Base-by-base conservation (phyloP, 2,797 vertebrate species). In the Thalassophryne amazonica region DNA sequence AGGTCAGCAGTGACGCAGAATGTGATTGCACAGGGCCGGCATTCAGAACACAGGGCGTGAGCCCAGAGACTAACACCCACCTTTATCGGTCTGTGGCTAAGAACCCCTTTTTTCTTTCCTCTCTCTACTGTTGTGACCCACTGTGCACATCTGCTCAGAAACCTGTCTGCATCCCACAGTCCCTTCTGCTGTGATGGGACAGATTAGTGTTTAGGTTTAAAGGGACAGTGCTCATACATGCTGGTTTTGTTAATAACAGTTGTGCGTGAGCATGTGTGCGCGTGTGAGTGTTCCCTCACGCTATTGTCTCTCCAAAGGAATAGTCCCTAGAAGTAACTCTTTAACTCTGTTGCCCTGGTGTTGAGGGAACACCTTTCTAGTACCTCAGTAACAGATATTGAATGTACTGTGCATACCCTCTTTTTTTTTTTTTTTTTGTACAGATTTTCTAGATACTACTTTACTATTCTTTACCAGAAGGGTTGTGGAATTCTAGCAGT, bases 351-450 rank as follows among this genome's bases (percentile, higher is more conserved):
- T 82, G 69, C 83, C 85, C 83, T 68, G 84, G 84, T 85, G 80
- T 87, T 83, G 80, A 86, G 83, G 88, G 85, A 90, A 86, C 83
- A 88, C 85, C 88, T 88, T 86, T 87, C 80, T 90, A 90, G 90
- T 93, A 93, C 91, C 91, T 93, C 91, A 93, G 88, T 90, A 91
- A 91, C 91, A 92, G 90, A 92, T 92, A 92, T 90, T 93, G 91
- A 93, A 93, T 93, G 91, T 93, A 93, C 89, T 81, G 79, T 90
- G 86, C 77, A 83, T 84, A 84, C 87, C 83, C 78, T 86, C 54
- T 58, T n/a, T n/a, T n/a, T n/a, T n/a, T n/a, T 79, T 82, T 76
- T 62, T 78, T 80, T 80, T 84, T 87, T 91, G 89, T 90, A 90
- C 86, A 90, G 86, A 88, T 88, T 91, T 87, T 89, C 83, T 90